Base-by-base conservation (phyloP, 2,888 invertebrate species). In the Melieria picta region DNA sequence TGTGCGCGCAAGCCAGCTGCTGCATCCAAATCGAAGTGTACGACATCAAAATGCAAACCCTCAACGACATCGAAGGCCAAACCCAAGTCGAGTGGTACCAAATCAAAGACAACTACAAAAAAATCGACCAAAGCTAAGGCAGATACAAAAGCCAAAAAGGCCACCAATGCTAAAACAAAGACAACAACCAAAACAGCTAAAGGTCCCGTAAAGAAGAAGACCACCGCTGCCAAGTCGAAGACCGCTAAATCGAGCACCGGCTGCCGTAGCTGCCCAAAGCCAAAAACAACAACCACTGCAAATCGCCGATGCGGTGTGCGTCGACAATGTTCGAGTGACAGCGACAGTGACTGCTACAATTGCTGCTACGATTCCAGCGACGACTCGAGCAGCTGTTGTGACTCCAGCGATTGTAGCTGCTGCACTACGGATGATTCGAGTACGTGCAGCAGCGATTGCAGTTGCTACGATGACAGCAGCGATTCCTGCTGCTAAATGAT, bases 1-100 rank as follows among this genome's bases (percentile, higher is more conserved):
- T 67, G 67, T 52, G 60, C 67, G 16, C 60, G 67, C 60, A 67
- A 67, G 50, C 61, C 67, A 42, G 30, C 58, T 2, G 61, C 67
- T 13, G 61, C 60, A 45, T 60, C 67, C 43, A 67, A 67, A 43
- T 67, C 67, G 3, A 67, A 67, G 30, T 30, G 30, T 30, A 30
- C 30, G 30, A 30, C 30, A 16, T 61, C 67, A 50, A 67, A 61
- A 67, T 52, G 60, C 10, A 61, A 58, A 16, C 5, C 45, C 7
- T 45, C 67, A n/a, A 60, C 50, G 16, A 11, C 66, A 5, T 58
- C 48, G 16, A 67, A 61, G 67, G 46, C 62, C 7, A 66, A 58
- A 10, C 60, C 60, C 52, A 61, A 58, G 58, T 60, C 50, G 50
- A 52, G 60, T 13, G 52, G 60, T 7, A 67, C 60, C 13, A 67